Percentiles rank a stretch among this genome's conserved stretches.
Evolutionary conservation across 2,797 vertebrate species (phyloP).

Genomic region (Ficedula albicollis): DNA sequence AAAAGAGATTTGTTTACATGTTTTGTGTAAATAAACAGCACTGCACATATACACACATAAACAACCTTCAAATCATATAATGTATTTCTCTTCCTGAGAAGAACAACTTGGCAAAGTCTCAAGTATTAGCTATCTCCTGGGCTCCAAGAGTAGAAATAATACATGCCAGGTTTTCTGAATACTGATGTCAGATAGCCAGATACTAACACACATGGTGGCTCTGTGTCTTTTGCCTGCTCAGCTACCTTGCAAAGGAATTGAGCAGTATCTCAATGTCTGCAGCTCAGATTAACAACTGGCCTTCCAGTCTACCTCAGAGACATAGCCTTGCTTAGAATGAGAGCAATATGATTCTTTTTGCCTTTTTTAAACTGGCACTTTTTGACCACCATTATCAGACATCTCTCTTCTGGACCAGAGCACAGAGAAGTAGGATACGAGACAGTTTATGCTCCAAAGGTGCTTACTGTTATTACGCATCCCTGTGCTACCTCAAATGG

Average conservation of each 20-base stretch:
- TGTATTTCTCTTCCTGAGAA: constrained; percentile 10
- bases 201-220: neutral
- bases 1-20: constrained; percentile 16
- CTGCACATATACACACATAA: neutral
- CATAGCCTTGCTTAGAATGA: neutral
- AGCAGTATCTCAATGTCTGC: neutral
- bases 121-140: neutral
- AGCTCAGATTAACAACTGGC: neutral
- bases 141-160: neutral
- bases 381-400: neutral
- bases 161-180: constrained; percentile 6
- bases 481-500: neutral
- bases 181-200: constrained; percentile 17
- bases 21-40: constrained; percentile 32
- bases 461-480: neutral
- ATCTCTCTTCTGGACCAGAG: neutral
- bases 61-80: neutral
- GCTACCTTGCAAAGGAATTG: neutral
- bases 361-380: neutral
- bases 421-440: neutral
- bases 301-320: neutral
- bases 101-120: constrained; percentile 24
- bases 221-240: neutral
- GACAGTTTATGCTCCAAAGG: neutral
- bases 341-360: neutral